Evolutionary conservation across 1,140 invertebrate genomes (phyloP).

Genomic region (Antheraea pernyi): DNA sequence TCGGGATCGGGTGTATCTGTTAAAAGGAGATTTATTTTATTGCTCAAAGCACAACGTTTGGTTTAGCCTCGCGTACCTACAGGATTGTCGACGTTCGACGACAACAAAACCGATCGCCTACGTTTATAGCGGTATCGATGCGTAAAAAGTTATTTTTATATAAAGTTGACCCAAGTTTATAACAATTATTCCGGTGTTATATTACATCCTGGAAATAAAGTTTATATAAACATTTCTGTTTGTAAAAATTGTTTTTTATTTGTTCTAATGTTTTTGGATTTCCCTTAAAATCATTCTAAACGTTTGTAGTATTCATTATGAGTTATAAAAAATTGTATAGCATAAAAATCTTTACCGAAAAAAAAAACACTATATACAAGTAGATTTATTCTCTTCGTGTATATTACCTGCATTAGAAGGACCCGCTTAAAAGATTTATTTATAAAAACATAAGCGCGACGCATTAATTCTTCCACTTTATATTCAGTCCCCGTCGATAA

Average conservation of each 20-base stretch:
- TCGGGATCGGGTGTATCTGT: constrained; percentile 69
- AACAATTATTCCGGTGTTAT: constrained; percentile 37
- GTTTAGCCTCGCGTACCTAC: constrained; percentile 44
- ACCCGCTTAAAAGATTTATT: background rate
- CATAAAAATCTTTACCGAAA: no score
- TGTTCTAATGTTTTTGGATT: background rate
- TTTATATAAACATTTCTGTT: constrained; percentile 30
- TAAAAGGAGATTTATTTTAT: constrained; percentile 77
- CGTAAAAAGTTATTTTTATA: constrained; percentile 53
- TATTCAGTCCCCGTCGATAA: constrained; percentile 34
- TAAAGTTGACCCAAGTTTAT: constrained; percentile 34
- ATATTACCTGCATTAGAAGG: background rate
- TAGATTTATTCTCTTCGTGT: no score
- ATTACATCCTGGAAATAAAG: constrained; percentile 37
- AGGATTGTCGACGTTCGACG: constrained; percentile 33
- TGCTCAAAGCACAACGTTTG: constrained; percentile 64
- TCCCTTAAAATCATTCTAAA: no score
- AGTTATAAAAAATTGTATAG: no score
- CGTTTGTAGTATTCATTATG: no score
- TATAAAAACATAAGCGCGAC: constrained; percentile 20
- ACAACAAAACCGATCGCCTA: constrained; percentile 50
- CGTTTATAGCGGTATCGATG: constrained; percentile 48
- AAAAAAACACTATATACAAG: no score
- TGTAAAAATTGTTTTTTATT: constrained; percentile 10
- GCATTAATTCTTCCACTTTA: constrained; percentile 28